Evolutionary conservation across 2,888 invertebrate genomes (phyloP).

Genomic region (Drosophila melanosoma): DNA sequence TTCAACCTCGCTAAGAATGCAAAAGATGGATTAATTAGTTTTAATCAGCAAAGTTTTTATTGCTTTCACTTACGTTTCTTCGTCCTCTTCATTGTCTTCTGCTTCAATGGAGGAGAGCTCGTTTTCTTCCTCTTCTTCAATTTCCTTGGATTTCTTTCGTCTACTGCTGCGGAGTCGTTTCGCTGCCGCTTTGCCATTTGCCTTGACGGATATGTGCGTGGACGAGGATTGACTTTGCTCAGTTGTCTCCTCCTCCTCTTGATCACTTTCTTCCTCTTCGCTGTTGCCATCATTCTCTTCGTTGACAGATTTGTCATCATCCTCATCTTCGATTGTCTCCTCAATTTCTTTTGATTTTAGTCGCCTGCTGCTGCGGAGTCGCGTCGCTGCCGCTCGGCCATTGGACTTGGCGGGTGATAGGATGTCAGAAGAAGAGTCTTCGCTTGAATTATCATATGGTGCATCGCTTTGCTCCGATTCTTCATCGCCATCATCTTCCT

Average conservation of each 20-base stretch:
- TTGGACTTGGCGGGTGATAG: slow-evolving; percentile 17
- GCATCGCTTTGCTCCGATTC: slow-evolving; percentile 15
- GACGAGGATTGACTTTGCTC: background rate
- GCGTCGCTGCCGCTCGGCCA: slow-evolving; percentile 21
- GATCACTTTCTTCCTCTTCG: background rate
- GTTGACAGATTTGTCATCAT: slow-evolving; percentile 70
- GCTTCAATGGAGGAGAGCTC: slow-evolving; percentile 3
- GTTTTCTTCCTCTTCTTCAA: background rate
- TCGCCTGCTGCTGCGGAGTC: slow-evolving; percentile 76
- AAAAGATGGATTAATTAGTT: background rate
- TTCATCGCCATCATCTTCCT: slow-evolving; percentile 40
- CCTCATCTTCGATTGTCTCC: slow-evolving; percentile 52
- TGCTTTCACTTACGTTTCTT: slow-evolving; percentile 47
- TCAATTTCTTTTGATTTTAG: slow-evolving; percentile 84
- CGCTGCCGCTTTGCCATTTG: slow-evolving; percentile 8
- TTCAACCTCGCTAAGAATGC: slow-evolving; percentile 66
- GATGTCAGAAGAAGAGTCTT: slow-evolving; percentile 50
- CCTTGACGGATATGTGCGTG: background rate
- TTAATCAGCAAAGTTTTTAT: background rate
- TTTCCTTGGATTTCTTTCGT: slow-evolving; percentile 10
- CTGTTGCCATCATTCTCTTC: slow-evolving; percentile 40
- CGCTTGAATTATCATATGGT: slow-evolving; percentile 32
- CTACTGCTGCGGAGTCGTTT: slow-evolving; percentile 3
- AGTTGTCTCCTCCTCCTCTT: slow-evolving; percentile 27
- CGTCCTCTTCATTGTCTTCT: slow-evolving; percentile 52